phyloP scores from a whole-genome alignment of 2,888 invertebrate species.

The Sepiola atlantica region DNA sequence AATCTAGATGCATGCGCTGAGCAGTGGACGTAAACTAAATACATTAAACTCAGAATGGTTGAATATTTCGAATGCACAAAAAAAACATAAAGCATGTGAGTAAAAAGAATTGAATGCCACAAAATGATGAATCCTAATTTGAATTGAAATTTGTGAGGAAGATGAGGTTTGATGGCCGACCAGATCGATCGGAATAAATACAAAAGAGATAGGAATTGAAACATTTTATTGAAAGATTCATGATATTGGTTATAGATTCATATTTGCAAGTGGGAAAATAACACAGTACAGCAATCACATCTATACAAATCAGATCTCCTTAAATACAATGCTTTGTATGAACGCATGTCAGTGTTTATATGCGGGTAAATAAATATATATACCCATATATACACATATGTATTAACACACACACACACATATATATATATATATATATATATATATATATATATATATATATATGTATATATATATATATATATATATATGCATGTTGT shows the following conservation, averaged over 20 bases:
- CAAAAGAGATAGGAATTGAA: not conserved
- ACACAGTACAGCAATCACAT: not conserved
- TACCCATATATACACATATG: no score
- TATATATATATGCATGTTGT: no score
- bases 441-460: no score
- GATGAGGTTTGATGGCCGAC: not conserved
- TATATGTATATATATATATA: no score
- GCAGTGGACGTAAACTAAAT: not conserved
- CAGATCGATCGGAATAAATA: not conserved
- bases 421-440: no score
- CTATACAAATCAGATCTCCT: no score
- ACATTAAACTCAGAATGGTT: not conserved
- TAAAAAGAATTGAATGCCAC: not conserved
- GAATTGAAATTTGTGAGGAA: not conserved
- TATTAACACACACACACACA: no score
- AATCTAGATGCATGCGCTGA: no score
- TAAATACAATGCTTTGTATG: no score
- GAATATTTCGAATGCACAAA: not conserved
- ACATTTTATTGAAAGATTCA: not conserved
- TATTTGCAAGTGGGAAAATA: not conserved
- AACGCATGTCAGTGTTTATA: no score
- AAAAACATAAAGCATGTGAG: not conserved
- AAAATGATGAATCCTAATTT: not conserved
- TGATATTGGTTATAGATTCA: not conserved
- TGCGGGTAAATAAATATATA: no score